Evolutionary conservation across 2,113 vertebrate genomes (phyloP).

Genomic region (Collichthys lucidus): DNA sequence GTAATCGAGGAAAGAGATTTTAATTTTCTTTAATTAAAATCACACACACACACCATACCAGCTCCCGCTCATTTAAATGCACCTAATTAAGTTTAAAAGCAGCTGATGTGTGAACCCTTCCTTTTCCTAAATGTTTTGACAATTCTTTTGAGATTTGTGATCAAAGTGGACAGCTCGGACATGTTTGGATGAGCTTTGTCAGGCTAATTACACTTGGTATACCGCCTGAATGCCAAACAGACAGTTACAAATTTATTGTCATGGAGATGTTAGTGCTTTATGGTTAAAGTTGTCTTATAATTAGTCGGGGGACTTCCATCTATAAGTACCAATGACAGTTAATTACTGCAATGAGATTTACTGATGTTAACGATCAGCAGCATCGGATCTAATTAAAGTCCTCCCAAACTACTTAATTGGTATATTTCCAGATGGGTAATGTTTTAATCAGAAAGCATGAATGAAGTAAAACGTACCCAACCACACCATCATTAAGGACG

Average conservation of each 20-base stretch:
- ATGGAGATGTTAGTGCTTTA: slow-evolving; percentile 23
- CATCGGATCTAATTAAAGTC: slow-evolving; percentile 41
- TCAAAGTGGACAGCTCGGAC: slow-evolving; percentile 18
- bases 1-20: not conserved
- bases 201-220: slow-evolving; percentile 37
- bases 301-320: slow-evolving; percentile 34
- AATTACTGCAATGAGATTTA: slow-evolving; percentile 23
- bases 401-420: slow-evolving; percentile 22
- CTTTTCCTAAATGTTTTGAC: not conserved
- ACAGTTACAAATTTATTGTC: slow-evolving; percentile 5
- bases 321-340: slow-evolving; percentile 33
- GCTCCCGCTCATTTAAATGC: slow-evolving; percentile 8
- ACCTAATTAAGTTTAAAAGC: not conserved
- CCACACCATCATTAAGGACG: slow-evolving; percentile 5
- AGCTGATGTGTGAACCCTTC: not conserved
- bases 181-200: slow-evolving; percentile 29
- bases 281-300: slow-evolving; percentile 27
- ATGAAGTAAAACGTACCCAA: slow-evolving; percentile 23
- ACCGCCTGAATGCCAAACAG: slow-evolving; percentile 28
- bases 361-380: slow-evolving; percentile 18
- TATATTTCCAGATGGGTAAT: slow-evolving; percentile 26
- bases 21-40: not conserved
- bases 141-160: slow-evolving; percentile 11
- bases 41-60: not conserved
- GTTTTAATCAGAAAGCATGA: slow-evolving; percentile 22